Percentiles rank a stretch among this genome's conserved stretches.
These are phyloP conservation scores for Acropternis orthonyx DNA, from an alignment of 2,797 vertebrate genomes.

Conservation along the genomic window DNA sequence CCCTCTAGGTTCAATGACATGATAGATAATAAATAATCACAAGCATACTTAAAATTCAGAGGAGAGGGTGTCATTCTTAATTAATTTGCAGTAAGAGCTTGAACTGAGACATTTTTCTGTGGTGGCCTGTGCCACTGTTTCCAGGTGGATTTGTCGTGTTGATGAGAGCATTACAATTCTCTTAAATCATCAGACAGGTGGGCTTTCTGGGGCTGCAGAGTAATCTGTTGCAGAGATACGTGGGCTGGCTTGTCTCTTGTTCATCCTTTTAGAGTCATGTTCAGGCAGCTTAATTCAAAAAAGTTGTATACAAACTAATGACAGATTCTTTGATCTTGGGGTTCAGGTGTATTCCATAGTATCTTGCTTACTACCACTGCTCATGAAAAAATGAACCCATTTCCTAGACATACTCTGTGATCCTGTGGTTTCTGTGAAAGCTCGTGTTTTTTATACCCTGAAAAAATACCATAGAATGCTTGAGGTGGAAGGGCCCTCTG, in stretches of 20 bases:
- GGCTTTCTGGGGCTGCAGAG: background rate
- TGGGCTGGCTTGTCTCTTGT: background rate
- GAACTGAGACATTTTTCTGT: background rate
- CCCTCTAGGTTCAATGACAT: fast-evolving
- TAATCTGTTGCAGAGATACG: background rate
- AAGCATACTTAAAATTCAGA: background rate
- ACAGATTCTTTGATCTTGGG: background rate
- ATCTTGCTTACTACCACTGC: background rate
- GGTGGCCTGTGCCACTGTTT: background rate
- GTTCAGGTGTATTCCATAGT: background rate
- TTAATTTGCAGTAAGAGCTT: background rate
- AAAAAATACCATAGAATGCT: background rate
- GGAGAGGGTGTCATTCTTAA: background rate
- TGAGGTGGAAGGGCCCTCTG: background rate
- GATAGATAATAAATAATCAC: background rate
- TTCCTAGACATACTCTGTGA: background rate
- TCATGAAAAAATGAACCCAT: background rate
- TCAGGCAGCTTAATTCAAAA: background rate
- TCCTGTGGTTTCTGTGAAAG: background rate
- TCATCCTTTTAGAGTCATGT: background rate
- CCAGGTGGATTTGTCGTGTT: background rate
- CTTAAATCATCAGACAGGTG: background rate
- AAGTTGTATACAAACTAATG: no score
- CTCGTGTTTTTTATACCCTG: background rate
- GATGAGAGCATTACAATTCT: background rate